These are phyloP conservation scores for Mormyrus proboscirostris DNA, from an alignment of 2,797 vertebrate species.

Conservation along the genomic window DNA sequence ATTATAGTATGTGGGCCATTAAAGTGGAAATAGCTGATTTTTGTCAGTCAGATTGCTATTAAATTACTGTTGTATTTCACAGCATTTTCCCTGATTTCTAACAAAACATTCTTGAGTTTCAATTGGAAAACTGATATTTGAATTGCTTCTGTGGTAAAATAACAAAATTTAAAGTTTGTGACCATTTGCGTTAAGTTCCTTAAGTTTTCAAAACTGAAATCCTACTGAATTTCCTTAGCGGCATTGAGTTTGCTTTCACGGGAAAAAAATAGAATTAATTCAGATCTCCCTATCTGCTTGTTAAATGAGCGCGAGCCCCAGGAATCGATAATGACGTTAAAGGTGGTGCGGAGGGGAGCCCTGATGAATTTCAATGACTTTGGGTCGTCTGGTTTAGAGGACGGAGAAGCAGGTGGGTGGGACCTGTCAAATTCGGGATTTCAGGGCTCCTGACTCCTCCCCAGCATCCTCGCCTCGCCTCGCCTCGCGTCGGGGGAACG, in stretches of 20 bases:
- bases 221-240: not conserved
- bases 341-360: not conserved
- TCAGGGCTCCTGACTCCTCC: not conserved
- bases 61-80: not conserved
- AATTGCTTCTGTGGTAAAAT: not conserved
- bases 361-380: slow-evolving; percentile 28
- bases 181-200: not conserved
- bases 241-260: not conserved
- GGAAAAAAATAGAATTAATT: slow-evolving; percentile 24
- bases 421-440: not conserved
- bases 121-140: not conserved
- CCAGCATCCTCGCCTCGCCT: not conserved
- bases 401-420: not conserved
- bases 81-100: not conserved
- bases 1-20: not conserved
- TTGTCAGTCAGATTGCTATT: not conserved
- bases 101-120: not conserved
- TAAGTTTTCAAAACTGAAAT: not conserved
- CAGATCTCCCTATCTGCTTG: slow-evolving; percentile 27
- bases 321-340: slow-evolving; percentile 34
- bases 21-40: not conserved
- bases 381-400: slow-evolving; percentile 11
- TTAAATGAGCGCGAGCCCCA: slow-evolving; percentile 27
- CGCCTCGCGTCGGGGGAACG: not conserved
- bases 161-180: not conserved